These are phyloP conservation scores for Oxyruncus cristatus DNA, from an alignment of 2,113 vertebrate species.

Conservation along the genomic window DNA sequence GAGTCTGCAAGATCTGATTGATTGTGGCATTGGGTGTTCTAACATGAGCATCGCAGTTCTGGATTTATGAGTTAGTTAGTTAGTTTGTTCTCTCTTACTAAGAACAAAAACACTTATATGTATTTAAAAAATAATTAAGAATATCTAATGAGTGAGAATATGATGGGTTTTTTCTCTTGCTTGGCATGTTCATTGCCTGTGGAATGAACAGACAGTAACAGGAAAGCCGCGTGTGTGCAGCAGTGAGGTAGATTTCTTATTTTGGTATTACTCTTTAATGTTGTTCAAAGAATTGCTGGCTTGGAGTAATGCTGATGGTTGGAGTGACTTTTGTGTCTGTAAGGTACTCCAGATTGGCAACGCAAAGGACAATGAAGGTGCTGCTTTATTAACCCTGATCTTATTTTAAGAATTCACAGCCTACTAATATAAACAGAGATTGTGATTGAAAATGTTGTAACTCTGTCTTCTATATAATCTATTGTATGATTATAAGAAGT, in stretches of 20 bases:
- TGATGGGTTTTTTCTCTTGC: not conserved
- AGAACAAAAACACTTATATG: not conserved
- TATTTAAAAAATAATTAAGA: not conserved
- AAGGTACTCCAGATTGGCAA: not conserved
- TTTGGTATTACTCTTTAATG: fast-evolving
- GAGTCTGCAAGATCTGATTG: not conserved
- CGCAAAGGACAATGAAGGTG: not conserved
- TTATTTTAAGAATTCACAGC: not conserved
- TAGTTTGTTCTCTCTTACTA: not conserved
- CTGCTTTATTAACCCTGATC: not conserved
- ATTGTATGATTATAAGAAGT: not conserved
- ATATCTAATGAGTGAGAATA: not conserved
- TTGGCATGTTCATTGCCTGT: not conserved
- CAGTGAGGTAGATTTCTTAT: not conserved
- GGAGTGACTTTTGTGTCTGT: not conserved
- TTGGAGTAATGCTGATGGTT: not conserved
- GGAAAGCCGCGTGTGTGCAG: fast-evolving
- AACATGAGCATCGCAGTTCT: fast-evolving
- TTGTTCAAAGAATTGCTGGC: not conserved
- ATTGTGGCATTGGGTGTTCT: not conserved
- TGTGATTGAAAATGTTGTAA: not conserved
- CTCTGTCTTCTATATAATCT: not conserved
- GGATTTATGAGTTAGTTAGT: not conserved
- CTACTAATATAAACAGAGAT: not conserved
- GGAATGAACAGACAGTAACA: not conserved